Percentiles rank a stretch among this genome's conserved stretches.
Conservation (phyloP, 2,797 vertebrate species). For the Spinibarbus caldwelli region DNA sequence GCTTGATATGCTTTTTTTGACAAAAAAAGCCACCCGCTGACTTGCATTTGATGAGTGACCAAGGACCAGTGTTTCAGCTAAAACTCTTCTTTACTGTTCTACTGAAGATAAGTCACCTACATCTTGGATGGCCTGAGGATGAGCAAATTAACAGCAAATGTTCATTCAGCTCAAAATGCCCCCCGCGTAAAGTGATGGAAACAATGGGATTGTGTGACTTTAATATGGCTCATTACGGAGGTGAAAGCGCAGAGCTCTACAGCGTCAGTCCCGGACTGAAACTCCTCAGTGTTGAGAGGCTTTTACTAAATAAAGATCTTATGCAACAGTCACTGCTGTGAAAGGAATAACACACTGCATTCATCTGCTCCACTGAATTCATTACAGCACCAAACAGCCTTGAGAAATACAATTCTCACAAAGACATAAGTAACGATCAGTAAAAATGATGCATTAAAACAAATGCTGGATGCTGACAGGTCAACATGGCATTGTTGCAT, state of each 20-base stretch:
- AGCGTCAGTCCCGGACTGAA: background rate
- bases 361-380: background rate
- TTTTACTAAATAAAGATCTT: conserved; percentile 46
- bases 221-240: background rate
- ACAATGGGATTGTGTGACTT: background rate
- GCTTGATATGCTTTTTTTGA: background rate
- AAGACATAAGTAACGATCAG: background rate
- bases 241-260: background rate
- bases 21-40: too few species aligned
- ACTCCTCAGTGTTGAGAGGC: conserved; percentile 23
- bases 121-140: too few species aligned
- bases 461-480: background rate
- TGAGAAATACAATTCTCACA: background rate
- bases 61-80: too few species aligned
- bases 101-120: background rate
- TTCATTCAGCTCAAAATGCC: background rate
- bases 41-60: too few species aligned
- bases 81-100: too few species aligned
- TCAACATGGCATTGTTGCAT: background rate
- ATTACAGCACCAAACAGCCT: background rate
- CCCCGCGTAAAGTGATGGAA: background rate
- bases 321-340: conserved; percentile 21
- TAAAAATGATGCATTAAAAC: background rate
- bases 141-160: too few species aligned
- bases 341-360: conserved; percentile 18